Evolutionary conservation across 1,140 invertebrate genomes (phyloP).

Genomic region (Asobara japonica): DNA sequence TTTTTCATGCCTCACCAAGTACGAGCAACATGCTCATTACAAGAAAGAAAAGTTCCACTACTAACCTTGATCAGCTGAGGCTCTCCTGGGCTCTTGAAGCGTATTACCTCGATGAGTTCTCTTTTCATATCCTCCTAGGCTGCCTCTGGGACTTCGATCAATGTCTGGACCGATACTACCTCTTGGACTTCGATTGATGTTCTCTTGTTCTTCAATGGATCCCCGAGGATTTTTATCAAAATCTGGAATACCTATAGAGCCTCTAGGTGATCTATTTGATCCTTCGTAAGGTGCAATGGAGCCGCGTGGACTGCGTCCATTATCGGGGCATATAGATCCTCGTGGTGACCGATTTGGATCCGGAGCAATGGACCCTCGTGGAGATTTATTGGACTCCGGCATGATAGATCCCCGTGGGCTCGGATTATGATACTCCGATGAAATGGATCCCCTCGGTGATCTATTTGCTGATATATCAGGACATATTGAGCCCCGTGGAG

Average conservation of each 20-base stretch:
- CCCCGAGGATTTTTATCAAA: constrained; percentile 66
- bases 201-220: constrained; percentile 55
- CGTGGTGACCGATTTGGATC: constrained; percentile 70
- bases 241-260: constrained; percentile 65
- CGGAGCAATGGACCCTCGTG: constrained; percentile 70
- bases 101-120: constrained; percentile 65
- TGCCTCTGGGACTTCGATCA: constrained; percentile 66
- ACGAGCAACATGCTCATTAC: neutral
- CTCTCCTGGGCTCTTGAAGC: constrained; percentile 73
- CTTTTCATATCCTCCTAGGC: constrained; percentile 64
- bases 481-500: constrained; percentile 47
- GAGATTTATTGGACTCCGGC: constrained; percentile 63
- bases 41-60: neutral
- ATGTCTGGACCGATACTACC: constrained; percentile 68
- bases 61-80: constrained; percentile 69
- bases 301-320: constrained; percentile 70
- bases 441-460: constrained; percentile 54
- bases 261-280: constrained; percentile 67
- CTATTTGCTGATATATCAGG: constrained; percentile 51
- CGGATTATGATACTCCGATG: constrained; percentile 44
- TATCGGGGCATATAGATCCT: constrained; percentile 66
- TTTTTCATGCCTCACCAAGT: neutral
- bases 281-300: constrained; percentile 65
- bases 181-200: constrained; percentile 69
- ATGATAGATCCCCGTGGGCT: constrained; percentile 72